A percentile compares a stretch with the other conserved stretches of the same genome.
These are phyloP conservation scores for Strigops habroptila DNA, from an alignment of 2,113 vertebrate species.

Conservation along the genomic window DNA sequence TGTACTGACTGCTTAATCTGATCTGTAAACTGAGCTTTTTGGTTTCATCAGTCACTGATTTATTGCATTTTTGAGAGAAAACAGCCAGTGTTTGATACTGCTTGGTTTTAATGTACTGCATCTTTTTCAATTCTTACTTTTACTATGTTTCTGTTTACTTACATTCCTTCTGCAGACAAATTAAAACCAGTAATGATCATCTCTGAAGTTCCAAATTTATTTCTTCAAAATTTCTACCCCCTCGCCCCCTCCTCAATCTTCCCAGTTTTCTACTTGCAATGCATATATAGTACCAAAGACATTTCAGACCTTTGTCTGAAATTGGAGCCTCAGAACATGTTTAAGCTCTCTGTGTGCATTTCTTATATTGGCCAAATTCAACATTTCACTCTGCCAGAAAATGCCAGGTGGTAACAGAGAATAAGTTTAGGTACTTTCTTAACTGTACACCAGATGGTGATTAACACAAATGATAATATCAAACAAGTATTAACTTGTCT, in stretches of 20 bases:
- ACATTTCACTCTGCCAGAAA: slow-evolving; percentile 9
- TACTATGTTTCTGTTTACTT: background rate
- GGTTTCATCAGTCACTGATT: background rate
- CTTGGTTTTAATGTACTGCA: background rate
- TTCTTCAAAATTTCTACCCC: background rate
- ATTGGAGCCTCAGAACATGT: background rate
- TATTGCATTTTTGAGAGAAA: slow-evolving; percentile 7
- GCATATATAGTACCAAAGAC: background rate
- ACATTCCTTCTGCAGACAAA: background rate
- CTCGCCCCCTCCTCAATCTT: rapidly evolving
- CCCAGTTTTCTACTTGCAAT: background rate
- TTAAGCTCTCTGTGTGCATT: background rate
- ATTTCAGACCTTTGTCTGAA: background rate
- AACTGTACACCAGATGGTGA: background rate
- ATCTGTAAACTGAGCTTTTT: slow-evolving; percentile 15
- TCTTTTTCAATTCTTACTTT: background rate
- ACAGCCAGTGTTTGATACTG: background rate
- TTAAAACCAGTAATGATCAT: background rate
- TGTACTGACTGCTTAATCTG: slow-evolving; percentile 18
- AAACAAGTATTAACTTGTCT: slow-evolving; percentile 18
- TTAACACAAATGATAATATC: slow-evolving; percentile 26
- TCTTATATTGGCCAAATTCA: background rate
- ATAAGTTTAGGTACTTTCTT: slow-evolving; percentile 37
- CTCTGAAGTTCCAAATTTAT: background rate
- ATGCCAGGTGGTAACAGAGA: slow-evolving; percentile 12